Base-by-base conservation (phyloP, 2,888 invertebrate genomes). In the Dynastes tityus region DNA sequence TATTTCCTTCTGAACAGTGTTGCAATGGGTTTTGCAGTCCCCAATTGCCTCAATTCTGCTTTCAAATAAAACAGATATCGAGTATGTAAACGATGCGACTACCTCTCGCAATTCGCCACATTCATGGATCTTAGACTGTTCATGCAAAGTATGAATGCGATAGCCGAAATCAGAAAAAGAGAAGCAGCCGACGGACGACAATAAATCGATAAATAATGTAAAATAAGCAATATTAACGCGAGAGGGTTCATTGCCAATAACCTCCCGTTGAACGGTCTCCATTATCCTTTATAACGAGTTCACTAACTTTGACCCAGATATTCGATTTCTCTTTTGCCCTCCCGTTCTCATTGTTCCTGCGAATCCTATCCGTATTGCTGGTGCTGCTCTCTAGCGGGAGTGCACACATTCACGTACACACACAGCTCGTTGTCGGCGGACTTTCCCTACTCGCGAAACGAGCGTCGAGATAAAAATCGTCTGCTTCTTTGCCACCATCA, bases 281-380 rank as follows among this genome's bases (percentile, higher is more conserved):
- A 87, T 87, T 86, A 87, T 87, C 86, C 84, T 84, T 74, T 83
- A 85, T 87, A 87, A 83, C 83, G 83, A 87, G 86, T 87, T 87
- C 86, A 84, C 85, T 87, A 87, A 87, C 87, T 87, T 87, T 87
- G 87, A 87, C 87, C 87, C 85, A 87, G 87, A 87, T 87, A 87
- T 87, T 85, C 85, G 85, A 85, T 84, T 85, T 73, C 55, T 68
- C 77, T 55, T 51, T 68, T 73, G 51, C 51, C 58, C 40, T 32
- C 32, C 49, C 65, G n/a, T 55, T 37, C 55, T 65, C 67, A 55
- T 55, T 16, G 65, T 65, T 45, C 22, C 55, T 58, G 55, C 55
- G 55, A 58, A 58, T 74, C 61, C 29, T 27, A 53, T 37, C 32
- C 71, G n/a, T 53, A 32, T 53, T 16, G 27, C 22, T 5, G 68